phyloP scores from a whole-genome alignment of 2,113 vertebrate species.

The Platycercus adscitus region DNA sequence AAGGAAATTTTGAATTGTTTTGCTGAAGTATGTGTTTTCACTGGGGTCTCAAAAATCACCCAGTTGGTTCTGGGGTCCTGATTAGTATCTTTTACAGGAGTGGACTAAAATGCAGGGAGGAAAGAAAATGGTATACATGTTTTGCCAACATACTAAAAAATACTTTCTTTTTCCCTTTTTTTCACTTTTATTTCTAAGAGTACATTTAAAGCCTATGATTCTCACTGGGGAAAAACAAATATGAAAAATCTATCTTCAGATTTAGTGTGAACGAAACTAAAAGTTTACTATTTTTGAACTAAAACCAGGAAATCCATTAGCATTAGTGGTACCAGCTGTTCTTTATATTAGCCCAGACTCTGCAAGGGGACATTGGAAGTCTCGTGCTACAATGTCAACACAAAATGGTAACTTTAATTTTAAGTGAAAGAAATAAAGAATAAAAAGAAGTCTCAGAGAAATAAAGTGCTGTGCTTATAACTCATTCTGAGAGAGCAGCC shows the following conservation, averaged over 20 bases:
- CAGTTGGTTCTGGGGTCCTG: background rate
- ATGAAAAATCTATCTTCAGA: constrained; percentile 46
- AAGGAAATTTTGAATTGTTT: constrained; percentile 56
- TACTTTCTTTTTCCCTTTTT: background rate
- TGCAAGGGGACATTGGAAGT: background rate
- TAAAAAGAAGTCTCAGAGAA: background rate
- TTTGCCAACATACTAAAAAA: background rate
- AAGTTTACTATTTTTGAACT: constrained; percentile 60
- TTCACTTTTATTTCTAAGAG: constrained; percentile 18
- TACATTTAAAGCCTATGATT: constrained; percentile 31
- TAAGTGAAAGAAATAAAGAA: background rate
- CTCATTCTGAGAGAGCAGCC: background rate
- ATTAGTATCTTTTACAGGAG: constrained; percentile 3
- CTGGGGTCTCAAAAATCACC: constrained; percentile 33
- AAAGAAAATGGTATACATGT: background rate
- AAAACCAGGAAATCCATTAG: constrained; percentile 66
- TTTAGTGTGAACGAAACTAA: constrained; percentile 28
- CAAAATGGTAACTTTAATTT: constrained; percentile 3
- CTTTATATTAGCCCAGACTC: background rate
- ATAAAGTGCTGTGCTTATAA: background rate
- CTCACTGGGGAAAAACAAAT: constrained; percentile 43
- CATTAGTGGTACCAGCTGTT: constrained; percentile 57
- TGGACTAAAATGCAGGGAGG: background rate
- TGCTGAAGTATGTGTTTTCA: background rate
- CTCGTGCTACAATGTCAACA: background rate